Evolutionary conservation across 1,140 invertebrate genomes (phyloP).

Genomic region (Thaumatotibia leucotreta): DNA sequence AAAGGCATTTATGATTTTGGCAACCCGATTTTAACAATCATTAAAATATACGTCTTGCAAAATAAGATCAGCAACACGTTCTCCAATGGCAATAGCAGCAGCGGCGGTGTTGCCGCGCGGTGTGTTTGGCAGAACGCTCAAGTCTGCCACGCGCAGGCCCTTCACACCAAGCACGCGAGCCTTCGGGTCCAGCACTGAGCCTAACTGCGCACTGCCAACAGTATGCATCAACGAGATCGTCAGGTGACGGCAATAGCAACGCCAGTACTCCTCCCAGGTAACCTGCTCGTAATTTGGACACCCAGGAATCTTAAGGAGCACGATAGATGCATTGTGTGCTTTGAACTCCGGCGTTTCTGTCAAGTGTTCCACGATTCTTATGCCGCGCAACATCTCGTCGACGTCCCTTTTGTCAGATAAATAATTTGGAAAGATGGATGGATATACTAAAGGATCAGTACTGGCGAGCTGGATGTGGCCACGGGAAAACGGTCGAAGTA

Average conservation of each 20-base stretch:
- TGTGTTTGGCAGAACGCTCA: constrained; percentile 55
- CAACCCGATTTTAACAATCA: too few relatives aligned
- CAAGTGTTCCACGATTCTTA: too few relatives aligned
- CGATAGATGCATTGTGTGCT: constrained; percentile 29
- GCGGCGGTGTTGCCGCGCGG: constrained; percentile 63
- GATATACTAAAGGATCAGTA: constrained; percentile 83
- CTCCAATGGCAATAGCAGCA: constrained; percentile 71
- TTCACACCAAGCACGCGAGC: constrained; percentile 57
- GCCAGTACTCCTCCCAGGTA: constrained; percentile 54
- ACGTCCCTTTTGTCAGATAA: too few relatives aligned
- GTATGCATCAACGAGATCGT: too few relatives aligned
- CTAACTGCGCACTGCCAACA: constrained; percentile 42
- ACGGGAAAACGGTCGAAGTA: constrained; percentile 82
- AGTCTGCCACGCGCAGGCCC: too few relatives aligned
- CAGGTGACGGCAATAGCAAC: constrained; percentile 62
- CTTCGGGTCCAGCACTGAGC: constrained; percentile 34
- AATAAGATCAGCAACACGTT: constrained; percentile 80
- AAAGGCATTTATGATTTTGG: too few relatives aligned
- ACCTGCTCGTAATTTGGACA: too few relatives aligned
- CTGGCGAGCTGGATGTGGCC: constrained; percentile 81
- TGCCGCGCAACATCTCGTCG: too few relatives aligned
- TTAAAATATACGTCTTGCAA: constrained; percentile 2
- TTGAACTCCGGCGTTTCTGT: constrained; percentile 76
- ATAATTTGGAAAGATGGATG: constrained; percentile 88
- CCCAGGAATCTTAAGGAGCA: too few relatives aligned